Conservation (phyloP, 2,888 invertebrate genomes). For the Drosophila emarginata region DNA sequence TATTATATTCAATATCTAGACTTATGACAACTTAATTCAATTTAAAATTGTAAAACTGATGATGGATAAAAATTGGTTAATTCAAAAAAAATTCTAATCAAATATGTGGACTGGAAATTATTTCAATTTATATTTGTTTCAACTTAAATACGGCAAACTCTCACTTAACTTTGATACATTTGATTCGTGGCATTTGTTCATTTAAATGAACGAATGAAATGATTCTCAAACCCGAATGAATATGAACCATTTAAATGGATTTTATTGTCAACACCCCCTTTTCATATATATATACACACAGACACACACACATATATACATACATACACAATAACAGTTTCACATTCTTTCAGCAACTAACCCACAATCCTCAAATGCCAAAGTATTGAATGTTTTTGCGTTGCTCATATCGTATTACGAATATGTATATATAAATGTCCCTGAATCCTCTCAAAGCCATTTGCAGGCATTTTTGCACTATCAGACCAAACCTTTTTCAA, state of each 20-base stretch:
- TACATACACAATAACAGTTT: background rate
- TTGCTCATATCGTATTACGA: conserved; percentile 36
- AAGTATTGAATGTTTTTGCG: conserved; percentile 21
- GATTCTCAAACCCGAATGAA: background rate
- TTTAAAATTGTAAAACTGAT: no score
- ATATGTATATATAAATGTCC: conserved; percentile 13
- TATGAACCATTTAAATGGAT: background rate
- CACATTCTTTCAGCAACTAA: conserved; percentile 2
- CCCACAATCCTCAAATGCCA: conserved; percentile 43
- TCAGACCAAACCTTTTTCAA: conserved; percentile 70
- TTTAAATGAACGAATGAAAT: conserved; percentile 4
- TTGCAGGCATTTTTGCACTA: conserved; percentile 59
- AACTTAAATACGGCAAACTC: background rate
- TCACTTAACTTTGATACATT: background rate
- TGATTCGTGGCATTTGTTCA: background rate
- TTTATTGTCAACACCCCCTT: background rate
- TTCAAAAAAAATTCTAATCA: background rate
- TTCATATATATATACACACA: background rate
- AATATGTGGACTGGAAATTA: background rate
- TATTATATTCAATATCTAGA: no score
- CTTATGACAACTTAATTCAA: no score
- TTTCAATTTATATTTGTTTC: background rate
- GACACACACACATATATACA: background rate
- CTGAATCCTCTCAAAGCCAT: conserved; percentile 34
- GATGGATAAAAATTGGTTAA: no score